A percentile compares a stretch with the other conserved stretches of the same genome.
phyloP scores from a whole-genome alignment of 1,140 invertebrate genomes.

The Scaptomyza hsui region DNA sequence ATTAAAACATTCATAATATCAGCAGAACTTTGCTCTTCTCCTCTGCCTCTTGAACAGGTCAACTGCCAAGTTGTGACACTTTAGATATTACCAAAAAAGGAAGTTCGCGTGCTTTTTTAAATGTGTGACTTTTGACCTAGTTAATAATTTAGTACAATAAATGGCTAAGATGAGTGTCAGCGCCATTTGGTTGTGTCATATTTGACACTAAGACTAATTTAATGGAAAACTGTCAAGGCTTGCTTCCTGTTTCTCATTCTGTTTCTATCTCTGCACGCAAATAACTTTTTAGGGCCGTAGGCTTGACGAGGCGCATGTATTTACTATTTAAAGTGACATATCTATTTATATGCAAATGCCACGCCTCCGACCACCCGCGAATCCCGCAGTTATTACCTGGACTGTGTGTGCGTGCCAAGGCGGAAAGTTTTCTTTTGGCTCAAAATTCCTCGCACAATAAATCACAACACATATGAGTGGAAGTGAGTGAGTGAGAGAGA shows the following conservation, averaged over 20 bases:
- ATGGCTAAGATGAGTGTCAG: constrained; percentile 27
- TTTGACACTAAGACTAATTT: constrained; percentile 70
- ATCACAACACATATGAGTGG: constrained; percentile 56
- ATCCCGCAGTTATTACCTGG: constrained; percentile 32
- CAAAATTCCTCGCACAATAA: constrained; percentile 62
- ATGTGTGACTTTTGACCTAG: constrained; percentile 37
- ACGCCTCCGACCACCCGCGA: constrained; percentile 25
- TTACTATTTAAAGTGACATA: constrained; percentile 72
- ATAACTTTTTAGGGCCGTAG: constrained; percentile 10
- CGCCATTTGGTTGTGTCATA: constrained; percentile 45
- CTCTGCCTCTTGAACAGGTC: not conserved
- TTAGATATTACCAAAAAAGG: not conserved
- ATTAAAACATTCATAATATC: not conserved
- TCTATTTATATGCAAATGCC: constrained; percentile 80
- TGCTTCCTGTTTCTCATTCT: not conserved
- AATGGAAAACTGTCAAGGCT: constrained; percentile 48
- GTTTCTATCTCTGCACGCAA: constrained; percentile 21
- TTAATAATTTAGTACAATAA: constrained; percentile 66
- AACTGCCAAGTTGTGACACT: constrained; percentile 10
- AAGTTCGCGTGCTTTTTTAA: constrained; percentile 20
- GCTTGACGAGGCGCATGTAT: constrained; percentile 32
- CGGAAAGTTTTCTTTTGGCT: constrained; percentile 44
- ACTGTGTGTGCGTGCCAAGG: constrained; percentile 49
- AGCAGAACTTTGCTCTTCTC: not conserved
- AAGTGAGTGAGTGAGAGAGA: not conserved